Percentiles rank a stretch among this genome's conserved stretches.
Conservation (phyloP, 2,888 invertebrate species). For the Luffia ferchaultella region DNA sequence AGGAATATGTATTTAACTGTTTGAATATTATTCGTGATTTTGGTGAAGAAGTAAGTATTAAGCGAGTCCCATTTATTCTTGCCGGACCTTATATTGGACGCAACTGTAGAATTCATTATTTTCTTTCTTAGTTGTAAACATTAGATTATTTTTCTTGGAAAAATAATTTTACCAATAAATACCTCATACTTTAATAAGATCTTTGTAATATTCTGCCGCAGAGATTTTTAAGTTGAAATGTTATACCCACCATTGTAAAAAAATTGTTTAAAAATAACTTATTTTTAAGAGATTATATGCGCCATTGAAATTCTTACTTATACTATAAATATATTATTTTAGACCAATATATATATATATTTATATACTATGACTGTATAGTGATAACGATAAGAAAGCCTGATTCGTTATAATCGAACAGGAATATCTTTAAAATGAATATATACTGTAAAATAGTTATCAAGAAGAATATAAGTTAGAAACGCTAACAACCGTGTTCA, state of each 20-base stretch:
- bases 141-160: background rate
- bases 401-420: too few relatives aligned
- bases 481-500: constrained; percentile 19
- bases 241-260: too few relatives aligned
- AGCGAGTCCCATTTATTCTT: too few relatives aligned
- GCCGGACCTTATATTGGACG: too few relatives aligned
- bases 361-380: background rate
- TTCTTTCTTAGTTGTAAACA: too few relatives aligned
- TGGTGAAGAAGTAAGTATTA: too few relatives aligned
- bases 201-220: constrained; percentile 1
- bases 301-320: background rate
- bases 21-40: too few relatives aligned
- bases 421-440: too few relatives aligned
- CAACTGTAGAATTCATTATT: too few relatives aligned
- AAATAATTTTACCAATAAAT: constrained; percentile 2
- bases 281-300: background rate
- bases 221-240: constrained; percentile 1
- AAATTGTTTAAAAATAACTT: too few relatives aligned
- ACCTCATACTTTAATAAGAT: constrained; percentile 2
- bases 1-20: too few relatives aligned
- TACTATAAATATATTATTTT: background rate
- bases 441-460: constrained; percentile 7
- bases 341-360: background rate
- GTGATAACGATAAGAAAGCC: too few relatives aligned
- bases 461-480: constrained; percentile 9